These are phyloP conservation scores for Phrynocephalus guinanensis DNA, from an alignment of 2,797 vertebrate genomes.

Conservation along the genomic window DNA sequence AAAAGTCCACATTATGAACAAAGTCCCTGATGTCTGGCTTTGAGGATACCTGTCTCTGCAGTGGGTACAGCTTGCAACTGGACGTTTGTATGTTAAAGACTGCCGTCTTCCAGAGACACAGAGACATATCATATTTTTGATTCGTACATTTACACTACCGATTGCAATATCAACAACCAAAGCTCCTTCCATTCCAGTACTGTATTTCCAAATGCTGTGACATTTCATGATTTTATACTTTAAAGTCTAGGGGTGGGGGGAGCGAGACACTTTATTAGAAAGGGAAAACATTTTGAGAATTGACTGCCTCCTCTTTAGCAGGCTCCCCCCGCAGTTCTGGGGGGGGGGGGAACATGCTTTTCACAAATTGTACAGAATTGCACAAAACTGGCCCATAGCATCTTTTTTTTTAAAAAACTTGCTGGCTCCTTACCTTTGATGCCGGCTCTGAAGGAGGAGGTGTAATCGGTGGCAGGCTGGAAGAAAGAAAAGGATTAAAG, in stretches of 20 bases:
- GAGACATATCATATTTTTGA: background rate
- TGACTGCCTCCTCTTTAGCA: background rate
- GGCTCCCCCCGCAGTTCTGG: background rate
- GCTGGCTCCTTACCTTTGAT: slow-evolving; percentile 84
- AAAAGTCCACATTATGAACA: background rate
- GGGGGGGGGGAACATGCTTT: background rate
- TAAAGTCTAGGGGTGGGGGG: background rate
- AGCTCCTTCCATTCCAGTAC: background rate
- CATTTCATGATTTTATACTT: background rate
- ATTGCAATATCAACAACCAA: background rate
- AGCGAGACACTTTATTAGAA: background rate
- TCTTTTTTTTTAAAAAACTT: background rate
- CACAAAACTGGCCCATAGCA: background rate
- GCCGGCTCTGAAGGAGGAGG: slow-evolving; percentile 83
- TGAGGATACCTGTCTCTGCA: background rate
- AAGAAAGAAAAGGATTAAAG: slow-evolving; percentile 40
- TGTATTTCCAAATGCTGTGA: background rate
- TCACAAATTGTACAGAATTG: too few species aligned
- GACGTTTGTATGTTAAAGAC: background rate
- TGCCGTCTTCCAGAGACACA: background rate
- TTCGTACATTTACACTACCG: background rate
- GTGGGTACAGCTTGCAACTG: background rate
- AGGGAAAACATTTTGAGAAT: background rate
- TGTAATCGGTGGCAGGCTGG: slow-evolving; percentile 88
- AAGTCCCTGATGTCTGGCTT: too few species aligned